Evolutionary conservation across 1,140 invertebrate species (phyloP), one percentile per base, ranked within the genome.

Genomic region (Aphaenogaster floridana): DNA sequence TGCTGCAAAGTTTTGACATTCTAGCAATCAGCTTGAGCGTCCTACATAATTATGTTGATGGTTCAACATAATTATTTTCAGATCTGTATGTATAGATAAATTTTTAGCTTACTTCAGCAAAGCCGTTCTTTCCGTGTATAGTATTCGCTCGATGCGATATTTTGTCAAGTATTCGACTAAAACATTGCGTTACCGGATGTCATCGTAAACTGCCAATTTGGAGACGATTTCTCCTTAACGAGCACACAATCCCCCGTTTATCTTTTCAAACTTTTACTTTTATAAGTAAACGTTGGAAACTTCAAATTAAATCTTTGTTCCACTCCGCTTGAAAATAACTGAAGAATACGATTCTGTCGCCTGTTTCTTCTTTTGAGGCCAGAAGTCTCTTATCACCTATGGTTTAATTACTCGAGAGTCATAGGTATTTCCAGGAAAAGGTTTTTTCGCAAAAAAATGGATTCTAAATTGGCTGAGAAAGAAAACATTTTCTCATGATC

Each of bases 161-260:
- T 45, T 39, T 1, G 52, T 42, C 39, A 28, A 59, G 59, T 42
- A 15, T 42, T 39, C 36, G 11, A 5, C 36, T 42, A 39, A 13
- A 7, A 34, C 7, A 34, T 28, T 8, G 39, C 36, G 13, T 45
- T 13, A 39, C 34, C 71, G 71, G 28, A 74, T 28, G 15, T 71
- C 50, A 69, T 13, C n/a, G 11, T 57, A 15, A 76, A 28, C n/a
- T 76, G 11, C 21, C n/a, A 61, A 59, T 59, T 76, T 72, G 5
- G 5, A 45, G 13, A 42, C 39, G 72, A 61, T 59, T 57, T 76
- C 72, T 59, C 72, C n/a, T 59, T 28, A n/a, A 76, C 0, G n/a
- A 54, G 11, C 17, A 15, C 42, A 57, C 52, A n/a, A 74, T 74
- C 28, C 28, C 28, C 28, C 28, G 11, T 74, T 74, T n/a, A 39